Percentiles rank a stretch among this genome's conserved stretches.
phyloP scores from a whole-genome alignment of 2,888 invertebrate species.

The Synergus japonicus region DNA sequence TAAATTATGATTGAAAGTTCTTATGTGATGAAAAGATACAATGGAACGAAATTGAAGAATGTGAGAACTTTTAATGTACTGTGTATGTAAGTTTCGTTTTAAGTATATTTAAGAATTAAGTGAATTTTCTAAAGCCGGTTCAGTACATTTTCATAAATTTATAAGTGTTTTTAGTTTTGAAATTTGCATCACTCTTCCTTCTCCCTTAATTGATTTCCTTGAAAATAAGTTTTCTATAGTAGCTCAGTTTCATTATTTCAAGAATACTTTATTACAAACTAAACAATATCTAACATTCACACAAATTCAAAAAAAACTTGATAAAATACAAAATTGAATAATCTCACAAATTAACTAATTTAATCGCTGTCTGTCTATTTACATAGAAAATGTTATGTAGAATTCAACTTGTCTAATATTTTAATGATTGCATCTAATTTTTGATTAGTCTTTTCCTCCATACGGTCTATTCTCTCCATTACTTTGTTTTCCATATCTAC shows the following conservation, averaged over 20 bases:
- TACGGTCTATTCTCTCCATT: constrained; percentile 66
- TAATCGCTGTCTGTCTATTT: not conserved
- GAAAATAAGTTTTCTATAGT: not conserved
- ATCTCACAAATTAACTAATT: not conserved
- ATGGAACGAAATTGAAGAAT: not conserved
- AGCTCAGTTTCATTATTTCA: not conserved
- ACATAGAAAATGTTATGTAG: not conserved
- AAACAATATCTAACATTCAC: not conserved
- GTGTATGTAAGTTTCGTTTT: constrained; percentile 22
- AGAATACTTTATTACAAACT: not conserved
- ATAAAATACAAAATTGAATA: not conserved
- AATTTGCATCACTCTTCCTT: not conserved
- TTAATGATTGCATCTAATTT: constrained; percentile 72
- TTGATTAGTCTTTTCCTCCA: constrained; percentile 69
- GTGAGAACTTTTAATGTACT: not conserved
- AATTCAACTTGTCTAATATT: constrained; percentile 5
- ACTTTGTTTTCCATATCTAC: constrained; percentile 70
- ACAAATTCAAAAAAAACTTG: not conserved
- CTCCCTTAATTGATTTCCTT: not conserved
- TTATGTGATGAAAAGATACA: not conserved
- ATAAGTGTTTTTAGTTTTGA: not conserved
- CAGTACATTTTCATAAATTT: constrained; percentile 29
- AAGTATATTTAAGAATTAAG: constrained; percentile 21
- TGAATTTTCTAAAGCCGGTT: constrained; percentile 19
- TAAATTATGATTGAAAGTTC: not conserved